phyloP scores from a whole-genome alignment of 2,888 invertebrate genomes.

The Trichopoda pennipes region DNA sequence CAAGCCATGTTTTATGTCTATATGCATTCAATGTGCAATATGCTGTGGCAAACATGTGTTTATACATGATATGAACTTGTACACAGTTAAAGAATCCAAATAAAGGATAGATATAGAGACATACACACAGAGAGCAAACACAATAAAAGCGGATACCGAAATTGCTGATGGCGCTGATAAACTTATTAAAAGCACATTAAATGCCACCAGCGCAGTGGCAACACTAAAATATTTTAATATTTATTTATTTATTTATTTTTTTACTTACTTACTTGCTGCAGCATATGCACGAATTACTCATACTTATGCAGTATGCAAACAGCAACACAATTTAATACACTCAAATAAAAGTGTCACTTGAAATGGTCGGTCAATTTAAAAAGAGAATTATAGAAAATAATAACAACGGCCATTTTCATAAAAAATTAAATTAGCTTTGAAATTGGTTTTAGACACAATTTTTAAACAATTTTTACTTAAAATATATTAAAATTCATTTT shows the following conservation, averaged over 20 bases:
- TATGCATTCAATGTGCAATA: constrained; percentile 32
- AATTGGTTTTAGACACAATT: too few species aligned
- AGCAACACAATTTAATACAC: constrained; percentile 33
- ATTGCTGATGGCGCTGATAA: constrained; percentile 79
- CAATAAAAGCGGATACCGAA: constrained; percentile 74
- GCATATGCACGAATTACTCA: constrained; percentile 34
- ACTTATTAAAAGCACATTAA: constrained; percentile 78
- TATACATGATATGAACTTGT: constrained; percentile 7
- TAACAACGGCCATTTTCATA: too few species aligned
- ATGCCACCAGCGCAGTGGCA: constrained; percentile 77
- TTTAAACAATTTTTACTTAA: too few species aligned
- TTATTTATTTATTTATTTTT: constrained; percentile 71
- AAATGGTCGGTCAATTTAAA: too few species aligned
- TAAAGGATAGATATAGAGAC: constrained; percentile 44
- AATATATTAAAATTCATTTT: too few species aligned
- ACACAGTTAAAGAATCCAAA: constrained; percentile 10
- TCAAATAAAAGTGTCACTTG: constrained; percentile 29
- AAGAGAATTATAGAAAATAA: too few species aligned
- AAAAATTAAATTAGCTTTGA: too few species aligned
- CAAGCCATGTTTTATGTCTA: constrained; percentile 12
- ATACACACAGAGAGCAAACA: constrained; percentile 34
- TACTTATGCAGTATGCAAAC: constrained; percentile 12
- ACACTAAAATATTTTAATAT: constrained; percentile 71
- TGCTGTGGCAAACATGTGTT: constrained; percentile 41
- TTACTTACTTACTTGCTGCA: constrained; percentile 70